These are phyloP conservation scores for Disparrhopalites patrizii DNA, from an alignment of 2,888 invertebrate species.

Conservation along the genomic window DNA sequence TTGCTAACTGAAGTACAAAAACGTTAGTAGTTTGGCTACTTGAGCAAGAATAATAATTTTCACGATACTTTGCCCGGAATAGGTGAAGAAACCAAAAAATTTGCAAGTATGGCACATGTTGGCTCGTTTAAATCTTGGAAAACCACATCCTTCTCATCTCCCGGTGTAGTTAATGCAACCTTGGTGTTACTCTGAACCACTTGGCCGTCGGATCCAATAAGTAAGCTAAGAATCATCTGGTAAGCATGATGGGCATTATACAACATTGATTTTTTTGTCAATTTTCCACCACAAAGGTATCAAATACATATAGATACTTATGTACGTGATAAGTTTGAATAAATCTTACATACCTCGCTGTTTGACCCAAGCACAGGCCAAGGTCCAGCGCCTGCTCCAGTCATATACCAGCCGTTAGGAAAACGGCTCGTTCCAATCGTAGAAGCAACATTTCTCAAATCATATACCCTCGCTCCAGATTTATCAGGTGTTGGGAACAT, in stretches of 20 bases:
- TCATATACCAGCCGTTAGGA: slow-evolving; percentile 42
- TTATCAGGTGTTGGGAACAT: slow-evolving; percentile 38
- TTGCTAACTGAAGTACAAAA: background rate
- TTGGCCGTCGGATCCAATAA: slow-evolving; percentile 56
- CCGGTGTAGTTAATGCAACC: slow-evolving; percentile 36
- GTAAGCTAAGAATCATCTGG: slow-evolving; percentile 75
- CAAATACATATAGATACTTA: background rate
- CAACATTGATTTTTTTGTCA: slow-evolving; percentile 18
- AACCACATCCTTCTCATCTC: slow-evolving; percentile 35
- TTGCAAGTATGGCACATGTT: slow-evolving; percentile 36
- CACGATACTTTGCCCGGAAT: slow-evolving; percentile 32
- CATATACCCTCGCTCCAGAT: slow-evolving; percentile 36
- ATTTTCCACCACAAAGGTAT: background rate
- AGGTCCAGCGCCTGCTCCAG: slow-evolving; percentile 45
- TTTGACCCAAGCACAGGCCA: slow-evolving; percentile 41
- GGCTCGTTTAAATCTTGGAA: slow-evolving; percentile 31
- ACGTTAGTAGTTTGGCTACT: background rate
- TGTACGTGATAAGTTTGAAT: background rate
- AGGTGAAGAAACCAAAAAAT: slow-evolving; percentile 38
- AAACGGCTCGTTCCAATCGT: slow-evolving; percentile 33
- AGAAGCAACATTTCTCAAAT: slow-evolving; percentile 34
- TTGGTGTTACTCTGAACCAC: slow-evolving; percentile 51
- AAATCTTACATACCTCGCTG: slow-evolving; percentile 36
- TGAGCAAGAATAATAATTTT: background rate
- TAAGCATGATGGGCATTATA: slow-evolving; percentile 49